Percentiles rank a stretch among this genome's conserved stretches.
These are phyloP conservation scores for Pithys albifrons DNA, from an alignment of 2,113 vertebrate species.

Conservation along the genomic window DNA sequence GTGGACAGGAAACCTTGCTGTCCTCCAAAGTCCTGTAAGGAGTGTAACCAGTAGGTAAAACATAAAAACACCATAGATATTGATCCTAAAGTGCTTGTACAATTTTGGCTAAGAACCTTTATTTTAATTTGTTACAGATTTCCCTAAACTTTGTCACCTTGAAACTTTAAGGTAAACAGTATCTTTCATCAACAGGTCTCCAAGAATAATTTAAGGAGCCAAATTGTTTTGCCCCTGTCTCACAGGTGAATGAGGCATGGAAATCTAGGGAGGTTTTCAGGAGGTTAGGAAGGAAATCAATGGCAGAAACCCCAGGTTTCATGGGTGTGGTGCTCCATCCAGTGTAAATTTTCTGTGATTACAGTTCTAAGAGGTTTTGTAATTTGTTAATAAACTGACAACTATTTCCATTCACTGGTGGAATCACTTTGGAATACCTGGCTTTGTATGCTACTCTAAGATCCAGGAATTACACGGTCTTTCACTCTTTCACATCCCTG, in stretches of 20 bases:
- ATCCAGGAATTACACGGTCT: background rate
- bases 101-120: background rate
- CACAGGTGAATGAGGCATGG: background rate
- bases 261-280: background rate
- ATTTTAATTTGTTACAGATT: background rate
- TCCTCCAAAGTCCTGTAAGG: background rate
- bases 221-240: background rate
- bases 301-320: background rate
- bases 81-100: background rate
- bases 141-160: background rate
- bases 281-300: background rate
- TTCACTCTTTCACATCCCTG: background rate
- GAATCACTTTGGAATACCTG: background rate
- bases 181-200: background rate
- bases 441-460: background rate
- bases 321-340: slow-evolving; percentile 43
- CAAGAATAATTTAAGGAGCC: background rate
- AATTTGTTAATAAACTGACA: background rate
- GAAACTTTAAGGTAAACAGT: background rate
- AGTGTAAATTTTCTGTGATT: slow-evolving; percentile 35
- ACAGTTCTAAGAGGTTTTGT: background rate
- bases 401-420: background rate
- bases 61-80: background rate
- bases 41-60: background rate
- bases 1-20: background rate